Evolutionary conservation across 2,113 vertebrate genomes (phyloP), one percentile per base, ranked within the genome.

Genomic region (Myrmecobius fasciatus): DNA sequence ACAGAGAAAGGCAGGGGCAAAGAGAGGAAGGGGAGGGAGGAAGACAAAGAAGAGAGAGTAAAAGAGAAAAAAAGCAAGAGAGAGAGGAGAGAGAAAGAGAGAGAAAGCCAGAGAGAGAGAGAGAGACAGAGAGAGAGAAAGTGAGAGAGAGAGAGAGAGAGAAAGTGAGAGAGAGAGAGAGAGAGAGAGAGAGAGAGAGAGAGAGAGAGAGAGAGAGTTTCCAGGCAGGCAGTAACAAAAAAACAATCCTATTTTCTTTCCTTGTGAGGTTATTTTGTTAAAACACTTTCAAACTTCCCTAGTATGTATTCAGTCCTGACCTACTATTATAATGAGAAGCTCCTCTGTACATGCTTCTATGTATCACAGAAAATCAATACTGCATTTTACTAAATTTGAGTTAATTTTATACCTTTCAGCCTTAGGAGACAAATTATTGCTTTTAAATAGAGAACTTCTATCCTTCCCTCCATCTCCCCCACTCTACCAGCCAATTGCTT

Each of bases 311-410:
- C 97, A 96, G 97, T 96, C 92, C 97, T 96, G 95, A 97, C 96
- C 97, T 98, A 95, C 88, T 46, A 52, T 97, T 94, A 96, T 95
- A 96, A 96, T 97, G 97, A 97, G 98, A 98, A 97, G 97, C 98
- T 91, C 94, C 93, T 97, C 95, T 2, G 0, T 97, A 97, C 97
- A 96, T 96, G 96, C 98, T 92, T 94, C 96, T 0, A 0, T 67
- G 95, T 96, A 97, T 97, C 97, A 91, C 93, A 93, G 92, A 95
- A 98, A 98, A 98, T 98, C 98, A 98, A 98, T 98, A 97, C 96
- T 43, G 92, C 97, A 95, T 98, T 98, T 98, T 98, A 98, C 98
- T 97, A 98, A 98, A 98, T 98, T 97, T 0, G 94, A 88, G 93
- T 98, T 98, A 97, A 98, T 98, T 98, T 98, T 98, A 98, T 97